phyloP scores from a whole-genome alignment of 2,888 invertebrate species.

The Clanis bilineata region DNA sequence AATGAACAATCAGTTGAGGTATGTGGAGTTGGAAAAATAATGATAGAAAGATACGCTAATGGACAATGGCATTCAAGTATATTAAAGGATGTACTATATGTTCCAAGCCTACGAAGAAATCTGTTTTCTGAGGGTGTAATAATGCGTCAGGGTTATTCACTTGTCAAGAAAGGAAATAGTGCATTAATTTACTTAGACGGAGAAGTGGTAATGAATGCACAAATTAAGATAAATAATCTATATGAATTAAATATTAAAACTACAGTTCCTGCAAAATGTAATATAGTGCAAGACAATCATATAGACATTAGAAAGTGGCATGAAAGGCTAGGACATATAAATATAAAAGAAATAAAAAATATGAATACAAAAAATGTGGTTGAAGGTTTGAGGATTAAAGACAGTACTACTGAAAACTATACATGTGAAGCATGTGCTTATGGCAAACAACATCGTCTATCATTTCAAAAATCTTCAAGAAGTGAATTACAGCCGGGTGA shows the following conservation, averaged over 20 bases:
- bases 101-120: slow-evolving; percentile 41
- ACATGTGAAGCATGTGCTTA: slow-evolving; percentile 24
- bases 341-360: neutral
- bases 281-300: too few relatives aligned
- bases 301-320: too few relatives aligned
- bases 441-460: slow-evolving; percentile 27
- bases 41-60: slow-evolving; percentile 33
- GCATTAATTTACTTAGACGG: slow-evolving; percentile 24
- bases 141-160: slow-evolving; percentile 34
- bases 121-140: slow-evolving; percentile 39
- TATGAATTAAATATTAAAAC: slow-evolving; percentile 26
- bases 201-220: slow-evolving; percentile 22
- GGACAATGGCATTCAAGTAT: slow-evolving; percentile 29
- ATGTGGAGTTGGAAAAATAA: slow-evolving; percentile 28
- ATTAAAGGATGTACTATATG: slow-evolving; percentile 32
- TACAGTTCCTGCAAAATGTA: too few relatives aligned
- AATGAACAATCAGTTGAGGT: slow-evolving; percentile 32
- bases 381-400: neutral
- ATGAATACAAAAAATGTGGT: neutral
- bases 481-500: slow-evolving; percentile 29
- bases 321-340: too few relatives aligned
- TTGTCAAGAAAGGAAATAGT: slow-evolving; percentile 29
- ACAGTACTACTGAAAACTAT: neutral
- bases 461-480: slow-evolving; percentile 29
- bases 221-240: slow-evolving; percentile 24